Percentiles rank a stretch among this genome's conserved stretches.
phyloP scores from a whole-genome alignment of 2,888 invertebrate genomes.

The Rhamphomyia laevipes region DNA sequence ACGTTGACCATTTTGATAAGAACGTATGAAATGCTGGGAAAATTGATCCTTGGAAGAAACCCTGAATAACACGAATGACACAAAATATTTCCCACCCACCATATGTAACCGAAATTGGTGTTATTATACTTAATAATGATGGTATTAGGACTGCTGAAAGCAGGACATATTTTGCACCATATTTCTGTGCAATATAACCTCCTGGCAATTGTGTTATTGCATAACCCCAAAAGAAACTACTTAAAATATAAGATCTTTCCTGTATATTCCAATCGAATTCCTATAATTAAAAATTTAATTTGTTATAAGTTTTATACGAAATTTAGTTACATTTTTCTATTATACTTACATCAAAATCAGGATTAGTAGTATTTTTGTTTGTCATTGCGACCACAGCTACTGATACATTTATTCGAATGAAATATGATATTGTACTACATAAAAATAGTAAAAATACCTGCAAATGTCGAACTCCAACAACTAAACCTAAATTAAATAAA shows the following conservation, averaged over 20 bases:
- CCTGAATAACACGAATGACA: constrained; percentile 48
- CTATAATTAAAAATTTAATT: constrained; percentile 14
- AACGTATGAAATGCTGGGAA: constrained; percentile 53
- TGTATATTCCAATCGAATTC: constrained; percentile 39
- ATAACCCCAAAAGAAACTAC: constrained; percentile 72
- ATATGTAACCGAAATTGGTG: constrained; percentile 51
- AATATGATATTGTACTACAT: constrained; percentile 45
- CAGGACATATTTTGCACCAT: constrained; percentile 53
- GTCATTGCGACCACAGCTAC: constrained; percentile 58
- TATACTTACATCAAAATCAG: constrained; percentile 34
- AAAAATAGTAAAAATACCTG: constrained; percentile 40
- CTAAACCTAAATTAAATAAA: neutral
- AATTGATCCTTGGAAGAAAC: constrained; percentile 51
- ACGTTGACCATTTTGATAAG: constrained; percentile 56
- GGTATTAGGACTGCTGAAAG: constrained; percentile 47
- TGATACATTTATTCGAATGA: constrained; percentile 50
- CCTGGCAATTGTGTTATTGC: constrained; percentile 50
- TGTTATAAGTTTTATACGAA: neutral
- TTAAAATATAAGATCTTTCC: constrained; percentile 47
- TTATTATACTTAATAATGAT: constrained; percentile 48
- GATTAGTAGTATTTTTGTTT: constrained; percentile 34
- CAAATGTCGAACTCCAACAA: constrained; percentile 1
- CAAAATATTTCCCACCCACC: constrained; percentile 49
- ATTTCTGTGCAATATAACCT: constrained; percentile 55
- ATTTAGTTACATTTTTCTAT: neutral